Conservation (phyloP, 2,797 vertebrate species). For the Channa striata region DNA sequence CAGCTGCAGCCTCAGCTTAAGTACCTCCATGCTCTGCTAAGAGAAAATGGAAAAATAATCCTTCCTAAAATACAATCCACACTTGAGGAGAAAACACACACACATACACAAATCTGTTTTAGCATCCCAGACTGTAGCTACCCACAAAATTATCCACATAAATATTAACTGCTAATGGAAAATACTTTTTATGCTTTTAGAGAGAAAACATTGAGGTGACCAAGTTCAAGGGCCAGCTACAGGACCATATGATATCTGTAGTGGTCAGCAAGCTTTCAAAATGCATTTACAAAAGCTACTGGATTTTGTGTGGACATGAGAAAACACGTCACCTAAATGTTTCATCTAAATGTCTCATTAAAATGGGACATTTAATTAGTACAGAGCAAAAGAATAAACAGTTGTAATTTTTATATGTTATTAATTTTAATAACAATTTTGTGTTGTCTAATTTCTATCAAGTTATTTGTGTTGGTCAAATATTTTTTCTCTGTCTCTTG, state of each 20-base stretch:
- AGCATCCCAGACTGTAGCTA: neutral
- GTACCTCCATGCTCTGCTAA: constrained; percentile 21
- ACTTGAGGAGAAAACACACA: constrained; percentile 9
- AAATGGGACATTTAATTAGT: too few species aligned
- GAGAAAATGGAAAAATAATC: constrained; percentile 42
- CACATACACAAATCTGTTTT: neutral
- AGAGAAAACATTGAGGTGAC: neutral
- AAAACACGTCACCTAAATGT: neutral
- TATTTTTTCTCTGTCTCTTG: neutral
- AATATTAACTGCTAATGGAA: neutral
- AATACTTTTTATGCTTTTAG: neutral
- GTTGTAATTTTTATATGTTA: too few species aligned
- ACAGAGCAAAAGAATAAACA: too few species aligned
- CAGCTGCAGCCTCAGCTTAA: constrained; percentile 39
- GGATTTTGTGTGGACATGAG: neutral
- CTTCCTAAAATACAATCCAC: constrained; percentile 29
- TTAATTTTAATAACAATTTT: too few species aligned
- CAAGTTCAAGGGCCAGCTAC: neutral
- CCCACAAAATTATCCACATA: too few species aligned
- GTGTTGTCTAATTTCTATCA: too few species aligned
- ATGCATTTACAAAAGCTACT: constrained; percentile 13
- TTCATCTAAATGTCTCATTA: too few species aligned
- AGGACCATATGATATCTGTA: neutral
- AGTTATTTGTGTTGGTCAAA: too few species aligned
- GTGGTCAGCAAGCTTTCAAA: constrained; percentile 26